Percentiles rank a stretch among this genome's conserved stretches.
phyloP scores from a whole-genome alignment of 2,888 invertebrate genomes.

The Clistopyga incitator region DNA sequence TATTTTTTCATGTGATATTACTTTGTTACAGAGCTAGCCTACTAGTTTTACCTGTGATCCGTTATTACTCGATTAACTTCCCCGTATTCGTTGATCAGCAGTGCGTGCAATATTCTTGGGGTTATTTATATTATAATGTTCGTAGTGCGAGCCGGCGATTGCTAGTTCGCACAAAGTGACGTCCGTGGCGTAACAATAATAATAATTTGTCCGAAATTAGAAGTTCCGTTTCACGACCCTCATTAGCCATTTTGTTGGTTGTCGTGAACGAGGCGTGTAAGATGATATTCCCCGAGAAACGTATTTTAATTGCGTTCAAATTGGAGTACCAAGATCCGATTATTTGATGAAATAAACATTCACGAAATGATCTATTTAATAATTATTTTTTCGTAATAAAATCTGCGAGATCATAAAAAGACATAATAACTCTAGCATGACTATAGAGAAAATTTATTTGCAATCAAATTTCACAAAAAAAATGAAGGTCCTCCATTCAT shows the following conservation, averaged over 20 bases:
- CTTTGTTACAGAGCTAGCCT: conserved; percentile 80
- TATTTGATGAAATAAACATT: too few relatives aligned
- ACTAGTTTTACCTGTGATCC: conserved; percentile 81
- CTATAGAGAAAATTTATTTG: too few relatives aligned
- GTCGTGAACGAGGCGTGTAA: conserved; percentile 29
- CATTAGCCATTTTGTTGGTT: conserved; percentile 35
- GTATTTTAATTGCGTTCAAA: background rate
- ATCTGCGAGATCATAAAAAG: too few relatives aligned
- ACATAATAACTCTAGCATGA: too few relatives aligned
- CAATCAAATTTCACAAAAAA: too few relatives aligned
- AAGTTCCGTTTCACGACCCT: conserved; percentile 42
- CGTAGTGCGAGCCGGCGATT: conserved; percentile 3
- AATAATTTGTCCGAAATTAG: conserved; percentile 69
- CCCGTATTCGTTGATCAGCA: conserved; percentile 66
- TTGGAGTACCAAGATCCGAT: too few relatives aligned
- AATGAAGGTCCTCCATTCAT: too few relatives aligned
- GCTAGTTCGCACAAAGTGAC: conserved; percentile 56
- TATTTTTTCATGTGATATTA: conserved; percentile 83
- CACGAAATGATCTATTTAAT: too few relatives aligned
- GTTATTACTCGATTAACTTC: conserved; percentile 72
- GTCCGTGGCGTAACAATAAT: conserved; percentile 78
- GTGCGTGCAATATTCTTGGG: conserved; percentile 73
- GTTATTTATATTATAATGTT: conserved; percentile 61
- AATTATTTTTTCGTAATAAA: too few relatives aligned
- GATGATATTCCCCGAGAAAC: conserved; percentile 15